Evolutionary conservation across 1,140 invertebrate species (phyloP).

Genomic region (Tetragonula clypearis): DNA sequence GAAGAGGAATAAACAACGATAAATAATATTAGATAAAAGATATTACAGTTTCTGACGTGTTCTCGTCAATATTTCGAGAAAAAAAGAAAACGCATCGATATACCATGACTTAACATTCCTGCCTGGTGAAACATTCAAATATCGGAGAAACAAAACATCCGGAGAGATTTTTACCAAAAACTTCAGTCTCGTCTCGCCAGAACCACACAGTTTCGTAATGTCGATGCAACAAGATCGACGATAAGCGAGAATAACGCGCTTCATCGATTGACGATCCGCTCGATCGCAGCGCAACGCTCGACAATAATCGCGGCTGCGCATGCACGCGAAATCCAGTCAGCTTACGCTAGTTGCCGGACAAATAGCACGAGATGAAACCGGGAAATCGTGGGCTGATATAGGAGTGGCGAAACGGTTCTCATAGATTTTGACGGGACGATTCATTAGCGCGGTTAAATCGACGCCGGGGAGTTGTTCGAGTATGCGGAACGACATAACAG

Average conservation of each 20-base stretch:
- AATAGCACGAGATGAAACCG: neutral
- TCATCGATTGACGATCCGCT: conserved; percentile 37
- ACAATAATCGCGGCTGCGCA: conserved; percentile 14
- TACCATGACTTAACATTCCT: too few species aligned
- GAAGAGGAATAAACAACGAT: too few species aligned
- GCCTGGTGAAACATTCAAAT: neutral
- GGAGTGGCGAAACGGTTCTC: neutral
- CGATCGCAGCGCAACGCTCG: conserved; percentile 22
- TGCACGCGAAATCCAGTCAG: conserved; percentile 10
- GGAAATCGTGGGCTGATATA: neutral
- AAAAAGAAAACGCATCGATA: too few species aligned
- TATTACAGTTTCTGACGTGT: too few species aligned
- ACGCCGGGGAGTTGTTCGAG: neutral
- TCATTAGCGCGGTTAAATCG: neutral
- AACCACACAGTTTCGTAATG: neutral
- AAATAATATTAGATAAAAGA: too few species aligned
- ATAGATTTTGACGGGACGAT: conserved; percentile 11
- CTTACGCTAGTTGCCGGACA: conserved; percentile 1
- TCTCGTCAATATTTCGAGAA: too few species aligned
- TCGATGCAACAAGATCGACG: neutral
- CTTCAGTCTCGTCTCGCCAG: neutral
- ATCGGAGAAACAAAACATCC: too few species aligned
- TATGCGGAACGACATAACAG: neutral
- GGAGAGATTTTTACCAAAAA: neutral
- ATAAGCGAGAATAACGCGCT: conserved; percentile 33